Evolutionary conservation across 2,113 vertebrate genomes (phyloP), one percentile per base, ranked within the genome.

Genomic region (Sturnus vulgaris): DNA sequence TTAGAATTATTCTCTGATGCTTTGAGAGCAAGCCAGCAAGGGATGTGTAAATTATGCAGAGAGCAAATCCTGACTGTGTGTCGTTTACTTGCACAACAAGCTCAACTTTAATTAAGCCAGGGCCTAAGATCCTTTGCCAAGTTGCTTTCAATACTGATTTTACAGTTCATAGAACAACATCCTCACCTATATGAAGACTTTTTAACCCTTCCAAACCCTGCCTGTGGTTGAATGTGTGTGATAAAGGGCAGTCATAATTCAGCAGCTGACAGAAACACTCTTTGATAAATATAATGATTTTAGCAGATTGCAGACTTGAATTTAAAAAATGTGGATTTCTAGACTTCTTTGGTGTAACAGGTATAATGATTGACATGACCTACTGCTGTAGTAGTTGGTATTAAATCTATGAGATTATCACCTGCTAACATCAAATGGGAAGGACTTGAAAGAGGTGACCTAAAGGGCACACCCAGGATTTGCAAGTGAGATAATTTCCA

Each of bases 81-180:
- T 90, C 57, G 30, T 97, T 97, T 97, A 97, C 96, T 96, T 95
- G 95, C 94, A 95, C 96, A 96, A 97, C 96, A 97, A 96, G 92
- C 94, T 95, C 94, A 95, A 91, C 95, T 96, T 97, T 97, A 97
- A 97, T 97, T 97, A 97, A 97, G 65, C 86, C 44, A 78, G 44
- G 30, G 88, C 84, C 92, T 94, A 95, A 92, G 96, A 97, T 92
- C 75, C 60, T 92, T 83, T 95, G 96, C 96, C 96, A 97, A 93
- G 86, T 90, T 94, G 80, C 66, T 95, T 96, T 97, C 96, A 95
- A 37, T 92, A 75, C 61, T 75, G 92, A 95, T 97, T 97, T 97
- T 94, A 93, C 97, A 94, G 94, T 96, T 96, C 95, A 84, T 40
- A 88, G 83, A 96, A 61, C 92, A 97, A 92, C 69, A 84, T 86